A percentile compares a stretch with the other conserved stretches of the same genome.
Evolutionary conservation across 2,797 vertebrate genomes (phyloP).

Genomic region (Anguilla megastoma): DNA sequence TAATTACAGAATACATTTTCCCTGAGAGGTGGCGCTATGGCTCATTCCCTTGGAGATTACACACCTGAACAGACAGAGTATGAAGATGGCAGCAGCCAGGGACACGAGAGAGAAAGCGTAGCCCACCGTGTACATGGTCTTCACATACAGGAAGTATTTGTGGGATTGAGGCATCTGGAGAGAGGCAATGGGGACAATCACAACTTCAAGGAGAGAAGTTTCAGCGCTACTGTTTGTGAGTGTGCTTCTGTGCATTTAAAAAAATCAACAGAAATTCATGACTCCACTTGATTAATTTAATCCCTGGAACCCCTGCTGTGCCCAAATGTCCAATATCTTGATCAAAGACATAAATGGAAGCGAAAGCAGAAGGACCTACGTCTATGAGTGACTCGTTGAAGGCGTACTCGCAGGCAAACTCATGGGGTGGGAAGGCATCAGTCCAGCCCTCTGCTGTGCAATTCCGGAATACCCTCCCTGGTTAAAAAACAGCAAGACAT

Average conservation of each 20-base stretch:
- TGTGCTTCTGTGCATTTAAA: not conserved
- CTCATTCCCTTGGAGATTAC: not conserved
- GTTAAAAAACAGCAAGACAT: not conserved
- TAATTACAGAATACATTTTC: not conserved
- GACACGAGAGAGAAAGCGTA: constrained; percentile 84
- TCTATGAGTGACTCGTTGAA: constrained; percentile 57
- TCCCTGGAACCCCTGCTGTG: not conserved
- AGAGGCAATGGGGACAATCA: constrained; percentile 18
- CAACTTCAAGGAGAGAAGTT: not conserved
- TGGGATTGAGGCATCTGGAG: constrained; percentile 59
- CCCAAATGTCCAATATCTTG: not conserved
- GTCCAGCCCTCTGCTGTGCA: constrained; percentile 80
- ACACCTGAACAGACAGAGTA: constrained; percentile 85
- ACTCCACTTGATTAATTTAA: not conserved
- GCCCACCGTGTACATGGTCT: constrained; percentile 86
- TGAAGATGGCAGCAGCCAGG: constrained; percentile 75
- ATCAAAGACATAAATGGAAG: not conserved
- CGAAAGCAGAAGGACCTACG: constrained; percentile 29
- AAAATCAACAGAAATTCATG: not conserved
- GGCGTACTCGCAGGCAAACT: constrained; percentile 75
- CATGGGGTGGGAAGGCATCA: constrained; percentile 70
- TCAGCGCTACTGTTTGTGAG: not conserved
- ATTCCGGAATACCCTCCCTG: constrained; percentile 79
- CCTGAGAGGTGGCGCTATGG: not conserved
- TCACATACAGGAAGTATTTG: constrained; percentile 83